Base-by-base conservation (phyloP, 2,113 vertebrate species). In the Typhlomys cinereus region DNA sequence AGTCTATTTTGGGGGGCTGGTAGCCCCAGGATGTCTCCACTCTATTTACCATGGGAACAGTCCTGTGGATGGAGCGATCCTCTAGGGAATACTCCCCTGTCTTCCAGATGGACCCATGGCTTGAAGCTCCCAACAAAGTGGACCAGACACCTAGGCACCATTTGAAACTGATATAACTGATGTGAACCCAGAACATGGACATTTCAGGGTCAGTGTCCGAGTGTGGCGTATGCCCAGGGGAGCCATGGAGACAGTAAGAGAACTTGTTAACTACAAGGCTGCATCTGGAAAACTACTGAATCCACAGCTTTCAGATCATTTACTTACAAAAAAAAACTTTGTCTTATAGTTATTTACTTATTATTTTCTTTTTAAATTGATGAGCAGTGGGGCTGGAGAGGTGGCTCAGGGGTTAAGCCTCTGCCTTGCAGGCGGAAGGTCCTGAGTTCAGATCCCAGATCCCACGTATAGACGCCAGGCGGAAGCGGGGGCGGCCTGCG, bases 21-120 rank as follows among this genome's bases (percentile, higher is more conserved):
- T 61, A 85, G 13, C 5, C 46, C 29, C 4, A 44, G 20, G 27
- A 31, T 13, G 15, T 39, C 69, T 82, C n/a, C n/a, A n/a, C n/a
- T 57, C 29, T 34, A 7, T 80, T 73, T 79, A 79, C 84, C 18
- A 29, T 4, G 20, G 57, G 17, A 87, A 64, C 13, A 91, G 57
- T 46, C 48, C 2, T 1, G n/a, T 1, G 41, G 31, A 46, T 11
- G 5, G 20, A 4, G 39, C 3, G 15, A 64, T 8, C 27, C 29
- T 21, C 50, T 14, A 54, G 31, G 31, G 3, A 41, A n/a, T 41
- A 34, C 13, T 29, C 23, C 57, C 57, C 20, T 25, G 61, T 50
- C 31, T 21, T 44, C 31, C 64, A 50, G 31, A n/a, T 7, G 31
- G n/a, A 21, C 34, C 64, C 25, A n/a, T 61, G 6, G 23, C 31